Evolutionary conservation across 2,113 vertebrate species (phyloP).

Genomic region (Loxodonta africana): DNA sequence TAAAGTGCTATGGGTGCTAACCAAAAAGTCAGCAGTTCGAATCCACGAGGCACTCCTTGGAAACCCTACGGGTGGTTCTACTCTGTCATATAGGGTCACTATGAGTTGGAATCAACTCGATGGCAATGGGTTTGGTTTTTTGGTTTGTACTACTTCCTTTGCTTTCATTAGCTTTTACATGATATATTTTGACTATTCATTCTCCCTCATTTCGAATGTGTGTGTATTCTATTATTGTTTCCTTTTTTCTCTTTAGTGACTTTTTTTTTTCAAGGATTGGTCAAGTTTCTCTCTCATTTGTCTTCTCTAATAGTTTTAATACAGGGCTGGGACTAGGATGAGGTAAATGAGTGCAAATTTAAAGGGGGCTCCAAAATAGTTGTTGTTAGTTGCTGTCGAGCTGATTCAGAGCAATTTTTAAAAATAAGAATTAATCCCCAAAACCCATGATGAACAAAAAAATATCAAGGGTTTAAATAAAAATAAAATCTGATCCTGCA

Average conservation of each 20-base stretch:
- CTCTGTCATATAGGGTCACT: no score
- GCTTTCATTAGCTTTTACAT: not conserved
- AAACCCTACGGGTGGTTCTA: no score
- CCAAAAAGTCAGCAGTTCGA: no score
- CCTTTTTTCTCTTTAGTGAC: not conserved
- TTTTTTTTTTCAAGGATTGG: not conserved
- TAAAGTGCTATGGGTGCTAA: no score
- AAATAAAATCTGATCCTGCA: not conserved
- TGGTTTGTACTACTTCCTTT: not conserved
- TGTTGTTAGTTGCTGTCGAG: not conserved
- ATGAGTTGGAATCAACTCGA: no score
- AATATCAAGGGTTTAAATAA: not conserved
- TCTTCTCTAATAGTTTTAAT: not conserved
- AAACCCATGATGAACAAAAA: not conserved
- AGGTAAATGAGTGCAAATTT: not conserved
- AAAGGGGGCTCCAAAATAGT: not conserved
- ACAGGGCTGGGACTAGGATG: not conserved
- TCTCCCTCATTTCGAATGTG: not conserved
- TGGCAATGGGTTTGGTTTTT: no score
- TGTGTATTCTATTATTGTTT: not conserved
- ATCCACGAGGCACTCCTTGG: no score
- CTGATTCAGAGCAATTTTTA: not conserved
- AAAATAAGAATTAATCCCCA: slow-evolving; percentile 24
- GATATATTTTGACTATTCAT: not conserved
- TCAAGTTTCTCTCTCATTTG: slow-evolving; percentile 23